Conservation (phyloP, 2,888 invertebrate species). For the Synergus japonicus region DNA sequence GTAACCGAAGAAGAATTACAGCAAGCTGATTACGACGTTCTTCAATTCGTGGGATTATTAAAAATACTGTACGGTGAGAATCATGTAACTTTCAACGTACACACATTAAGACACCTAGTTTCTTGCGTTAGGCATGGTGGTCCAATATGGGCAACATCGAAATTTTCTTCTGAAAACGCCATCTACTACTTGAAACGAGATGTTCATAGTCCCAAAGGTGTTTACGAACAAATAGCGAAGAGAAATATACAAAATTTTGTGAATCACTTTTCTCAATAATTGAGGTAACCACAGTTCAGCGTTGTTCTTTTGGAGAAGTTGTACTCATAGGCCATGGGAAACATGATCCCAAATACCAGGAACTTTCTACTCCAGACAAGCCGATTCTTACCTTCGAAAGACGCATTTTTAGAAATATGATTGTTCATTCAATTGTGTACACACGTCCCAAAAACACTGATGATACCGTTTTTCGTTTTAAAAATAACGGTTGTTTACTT, state of each 20-base stretch:
- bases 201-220: conserved; percentile 2
- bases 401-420: background rate
- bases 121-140: background rate
- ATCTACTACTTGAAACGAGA: background rate
- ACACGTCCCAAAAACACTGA: background rate
- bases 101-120: background rate
- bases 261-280: conserved; percentile 9
- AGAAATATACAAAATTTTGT: background rate
- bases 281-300: background rate
- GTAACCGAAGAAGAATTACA: background rate
- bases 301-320: background rate
- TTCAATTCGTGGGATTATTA: conserved; percentile 14
- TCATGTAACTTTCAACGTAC: conserved; percentile 36
- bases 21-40: background rate
- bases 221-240: background rate
- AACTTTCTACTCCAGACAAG: background rate
- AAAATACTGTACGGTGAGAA: conserved; percentile 32
- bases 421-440: background rate
- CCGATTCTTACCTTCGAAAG: background rate
- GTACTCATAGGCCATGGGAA: background rate
- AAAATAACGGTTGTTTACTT: too few relatives aligned
- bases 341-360: background rate
- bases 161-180: background rate
- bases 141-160: background rate
- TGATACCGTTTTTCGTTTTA: background rate